Percentiles rank a stretch among this genome's conserved stretches.
These are phyloP conservation scores for Bombus turneri DNA, from an alignment of 1,140 invertebrate genomes.

Conservation along the genomic window DNA sequence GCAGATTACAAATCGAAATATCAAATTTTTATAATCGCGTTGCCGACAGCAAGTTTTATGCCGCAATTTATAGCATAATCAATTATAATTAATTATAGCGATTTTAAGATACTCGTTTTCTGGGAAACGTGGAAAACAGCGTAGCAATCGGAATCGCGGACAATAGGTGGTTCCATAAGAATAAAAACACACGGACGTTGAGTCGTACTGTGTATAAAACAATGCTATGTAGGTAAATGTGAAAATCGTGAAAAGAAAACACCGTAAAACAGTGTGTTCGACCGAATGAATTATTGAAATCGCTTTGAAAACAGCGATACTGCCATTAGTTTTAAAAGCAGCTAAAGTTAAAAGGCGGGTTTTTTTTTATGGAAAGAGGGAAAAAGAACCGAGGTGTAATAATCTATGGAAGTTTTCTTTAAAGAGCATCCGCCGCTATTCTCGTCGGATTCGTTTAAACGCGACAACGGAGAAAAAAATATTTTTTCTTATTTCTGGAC, in stretches of 20 bases:
- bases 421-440: constrained; percentile 13
- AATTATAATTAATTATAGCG: too few species aligned
- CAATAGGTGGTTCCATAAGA: background rate
- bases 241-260: constrained; percentile 17
- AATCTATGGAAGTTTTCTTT: background rate
- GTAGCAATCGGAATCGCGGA: too few species aligned
- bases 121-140: too few species aligned
- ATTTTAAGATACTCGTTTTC: background rate
- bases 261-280: constrained; percentile 1
- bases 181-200: background rate
- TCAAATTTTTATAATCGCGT: background rate
- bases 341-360: background rate
- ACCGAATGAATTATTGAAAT: constrained; percentile 73
- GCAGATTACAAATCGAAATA: background rate
- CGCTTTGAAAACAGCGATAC: constrained; percentile 59
- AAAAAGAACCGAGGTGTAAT: background rate
- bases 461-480: background rate
- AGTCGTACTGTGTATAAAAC: background rate
- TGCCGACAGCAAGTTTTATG: background rate
- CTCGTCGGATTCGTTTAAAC: constrained; percentile 20
- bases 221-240: background rate
- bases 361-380: background rate
- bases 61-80: background rate
- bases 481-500: background rate
- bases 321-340: background rate